Evolutionary conservation across 2,888 invertebrate genomes (phyloP), one percentile per base, ranked within the genome.

Genomic region (Eupithecia insigniata): DNA sequence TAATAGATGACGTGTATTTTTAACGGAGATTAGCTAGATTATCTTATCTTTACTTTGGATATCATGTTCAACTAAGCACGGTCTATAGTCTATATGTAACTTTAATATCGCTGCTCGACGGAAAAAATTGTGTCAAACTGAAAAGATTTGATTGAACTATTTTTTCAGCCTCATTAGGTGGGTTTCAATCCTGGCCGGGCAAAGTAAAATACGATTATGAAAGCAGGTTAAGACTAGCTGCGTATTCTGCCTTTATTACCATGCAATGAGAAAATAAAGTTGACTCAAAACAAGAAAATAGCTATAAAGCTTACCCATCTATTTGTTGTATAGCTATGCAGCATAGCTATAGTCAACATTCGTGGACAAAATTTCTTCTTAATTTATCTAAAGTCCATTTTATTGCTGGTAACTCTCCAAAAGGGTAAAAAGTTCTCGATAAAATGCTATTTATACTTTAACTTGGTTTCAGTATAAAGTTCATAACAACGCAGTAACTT

Each of bases 401-500:
- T 78, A 77, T 77, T 72, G 75, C 75, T 46, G 62, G 58, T 78
- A 79, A 76, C 73, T 66, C 76, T 71, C 70, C 74, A 76, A 78
- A 79, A 71, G 79, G 78, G 73, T 79, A 67, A 71, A 70, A 79
- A 79, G 75, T 76, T 79, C 73, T 72, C 76, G 71, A 79, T 81
- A 82, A 82, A 82, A 82, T 79, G 80, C 80, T 81, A 83, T 87
- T 88, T 89, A 86, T 87, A 85, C 85, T 87, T 84, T 79, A 87
- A 86, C 84, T 83, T 79, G 77, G 82, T 85, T 88, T 83, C 84
- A 83, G 85, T 86, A 79, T 83, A 86, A 84, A 90, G 84, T 90
- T 91, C 82, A 84, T 86, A 90, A 89, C 89, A 88, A 91, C 87
- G 81, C 83, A 83, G 85, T 85, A 87, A 86, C 86, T 88, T 88